Evolutionary conservation across 2,797 vertebrate genomes (phyloP), one percentile per base, ranked within the genome.

Genomic region (Hydrophis major): DNA sequence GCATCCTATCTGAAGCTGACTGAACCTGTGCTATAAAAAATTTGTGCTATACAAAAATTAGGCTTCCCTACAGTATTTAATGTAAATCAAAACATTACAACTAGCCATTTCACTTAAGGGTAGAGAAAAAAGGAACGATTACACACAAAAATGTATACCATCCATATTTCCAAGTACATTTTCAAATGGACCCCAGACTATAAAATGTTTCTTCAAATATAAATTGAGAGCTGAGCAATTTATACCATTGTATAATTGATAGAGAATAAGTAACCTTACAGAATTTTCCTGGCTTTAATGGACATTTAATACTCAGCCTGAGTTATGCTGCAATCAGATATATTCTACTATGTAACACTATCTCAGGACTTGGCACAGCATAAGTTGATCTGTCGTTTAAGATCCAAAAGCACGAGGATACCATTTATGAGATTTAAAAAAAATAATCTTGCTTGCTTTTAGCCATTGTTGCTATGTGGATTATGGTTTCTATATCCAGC

Each of bases 391-490:
- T 93, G 92, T 57, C 42, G 13, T 59, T 93, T 57, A 47, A 61
- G 89, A 94, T 95, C 89, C 89, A 95, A 63, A 91, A 93, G 93
- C 10, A n/a, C 42, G 89, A 55, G 74, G 6, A 74, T 47, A 14
- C 93, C 92, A 83, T 93, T 97, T 92, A 93, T 93, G 92, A 89
- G 95, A 89, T 93, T 93, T 66, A 2, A 2, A 28, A 91, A 91
- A 96, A 95, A 94, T 60, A 91, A 94, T 94, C 93, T 93, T 90
- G 50, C 89, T 94, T 93, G 83, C 90, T 90, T 96, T 90, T 93
- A 95, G 88, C 91, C 96, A 94, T 93, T 94, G 93, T 93, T 94
- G 78, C 93, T 91, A 56, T 94, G 94, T 93, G 96, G 95, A 94
- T 92, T 95, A 94, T 86, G 95, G 91, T 88, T 92, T 94, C 94